These are phyloP conservation scores for Arctopsyche grandis DNA, from an alignment of 1,140 invertebrate genomes.

Conservation along the genomic window DNA sequence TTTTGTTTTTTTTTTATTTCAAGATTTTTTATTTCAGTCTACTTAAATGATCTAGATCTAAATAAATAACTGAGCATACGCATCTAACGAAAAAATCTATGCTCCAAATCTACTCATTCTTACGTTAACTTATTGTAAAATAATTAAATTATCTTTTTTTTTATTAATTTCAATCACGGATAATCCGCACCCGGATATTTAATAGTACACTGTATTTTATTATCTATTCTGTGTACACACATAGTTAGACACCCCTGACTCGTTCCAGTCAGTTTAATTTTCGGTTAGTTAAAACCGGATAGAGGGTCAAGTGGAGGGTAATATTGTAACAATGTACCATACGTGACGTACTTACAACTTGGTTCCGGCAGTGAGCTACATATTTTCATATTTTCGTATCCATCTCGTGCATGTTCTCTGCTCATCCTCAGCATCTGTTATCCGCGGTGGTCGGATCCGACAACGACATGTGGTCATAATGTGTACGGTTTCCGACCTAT, in stretches of 20 bases:
- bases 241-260: neutral
- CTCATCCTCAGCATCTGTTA: slow-evolving; percentile 19
- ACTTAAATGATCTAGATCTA: no score
- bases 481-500: slow-evolving; percentile 6
- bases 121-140: no score
- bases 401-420: neutral
- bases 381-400: neutral
- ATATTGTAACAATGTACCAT: neutral
- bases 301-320: neutral
- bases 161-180: no score
- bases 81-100: no score
- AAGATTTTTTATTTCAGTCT: no score
- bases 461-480: slow-evolving; percentile 10
- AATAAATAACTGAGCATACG: no score
- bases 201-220: no score
- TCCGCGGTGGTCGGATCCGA: neutral
- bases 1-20: no score
- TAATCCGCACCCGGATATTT: no score
- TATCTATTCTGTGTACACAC: no score
- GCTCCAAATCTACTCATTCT: no score
- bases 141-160: no score
- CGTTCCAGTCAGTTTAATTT: slow-evolving; percentile 8
- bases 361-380: neutral
- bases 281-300: slow-evolving; percentile 14
- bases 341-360: neutral